Evolutionary conservation across 2,113 vertebrate species (phyloP).

Genomic region (Heptranchias perlo): DNA sequence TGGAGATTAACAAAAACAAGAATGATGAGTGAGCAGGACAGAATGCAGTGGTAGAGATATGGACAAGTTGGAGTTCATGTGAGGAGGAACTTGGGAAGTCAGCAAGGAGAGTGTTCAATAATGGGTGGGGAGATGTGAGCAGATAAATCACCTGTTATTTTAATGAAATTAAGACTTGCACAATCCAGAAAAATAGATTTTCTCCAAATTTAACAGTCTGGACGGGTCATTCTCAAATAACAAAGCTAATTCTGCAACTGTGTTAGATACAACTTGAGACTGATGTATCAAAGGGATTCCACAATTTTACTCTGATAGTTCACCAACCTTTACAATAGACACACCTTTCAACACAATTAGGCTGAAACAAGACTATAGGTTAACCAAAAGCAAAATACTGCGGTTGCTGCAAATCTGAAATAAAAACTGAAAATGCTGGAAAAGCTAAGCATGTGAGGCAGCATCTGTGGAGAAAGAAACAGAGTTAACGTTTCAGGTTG

Average conservation of each 20-base stretch:
- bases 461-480: no score
- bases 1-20: background rate
- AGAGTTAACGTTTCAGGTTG: no score
- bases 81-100: background rate
- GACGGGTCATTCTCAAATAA: background rate
- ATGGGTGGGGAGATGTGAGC: background rate
- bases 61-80: background rate
- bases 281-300: background rate
- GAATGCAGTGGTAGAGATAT: background rate
- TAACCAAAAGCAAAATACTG: no score
- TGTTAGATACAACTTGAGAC: background rate
- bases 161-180: background rate
- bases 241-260: background rate
- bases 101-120: background rate
- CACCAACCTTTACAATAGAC: background rate
- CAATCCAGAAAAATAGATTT: background rate
- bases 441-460: no score
- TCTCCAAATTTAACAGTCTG: background rate
- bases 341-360: background rate
- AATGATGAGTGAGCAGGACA: background rate
- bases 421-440: no score
- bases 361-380: background rate
- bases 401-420: no score
- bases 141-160: background rate
- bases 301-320: background rate